These are phyloP conservation scores for Radopholus similis DNA, from an alignment of 1,140 invertebrate genomes.

Conservation along the genomic window DNA sequence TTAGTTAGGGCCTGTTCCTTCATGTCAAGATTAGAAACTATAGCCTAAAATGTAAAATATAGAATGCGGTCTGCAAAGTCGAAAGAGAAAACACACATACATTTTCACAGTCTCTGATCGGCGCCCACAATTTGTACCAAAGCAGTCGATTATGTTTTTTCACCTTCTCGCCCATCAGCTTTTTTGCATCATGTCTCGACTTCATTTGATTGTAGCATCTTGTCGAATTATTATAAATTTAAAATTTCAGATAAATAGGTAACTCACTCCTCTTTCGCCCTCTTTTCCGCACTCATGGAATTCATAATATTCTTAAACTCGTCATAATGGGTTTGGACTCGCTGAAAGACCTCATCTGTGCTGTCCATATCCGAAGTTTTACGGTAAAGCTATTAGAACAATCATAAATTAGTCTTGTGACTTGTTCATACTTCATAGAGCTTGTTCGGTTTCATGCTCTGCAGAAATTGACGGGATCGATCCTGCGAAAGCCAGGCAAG, in stretches of 20 bases:
- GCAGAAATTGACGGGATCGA: slow-evolving; percentile 34
- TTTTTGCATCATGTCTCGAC: slow-evolving; percentile 1
- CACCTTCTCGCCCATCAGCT: not conserved
- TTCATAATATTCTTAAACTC: slow-evolving; percentile 1
- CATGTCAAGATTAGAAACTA: not conserved
- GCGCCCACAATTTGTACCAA: slow-evolving; percentile 23
- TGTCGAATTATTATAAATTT: not conserved
- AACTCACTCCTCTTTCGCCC: slow-evolving; percentile 16
- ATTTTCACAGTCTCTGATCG: slow-evolving; percentile 6
- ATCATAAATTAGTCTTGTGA: not conserved
- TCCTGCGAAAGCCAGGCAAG: slow-evolving; percentile 44
- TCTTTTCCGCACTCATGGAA: slow-evolving; percentile 10
- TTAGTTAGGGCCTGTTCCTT: not conserved
- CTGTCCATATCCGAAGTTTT: slow-evolving; percentile 19
- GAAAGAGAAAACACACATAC: not conserved
- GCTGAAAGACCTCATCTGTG: slow-evolving; percentile 5
- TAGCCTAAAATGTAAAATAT: not conserved
- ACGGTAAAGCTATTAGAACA: slow-evolving; percentile 6
- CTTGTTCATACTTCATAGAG: slow-evolving; percentile 30
- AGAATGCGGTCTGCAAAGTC: not conserved
- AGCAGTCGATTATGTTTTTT: slow-evolving; percentile 8
- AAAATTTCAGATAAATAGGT: not conserved
- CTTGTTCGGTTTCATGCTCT: slow-evolving; percentile 43
- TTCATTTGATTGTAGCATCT: slow-evolving; percentile 20
- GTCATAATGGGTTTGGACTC: slow-evolving; percentile 15